Base-by-base conservation (phyloP, 2,113 vertebrate species). In the Serinus canaria region DNA sequence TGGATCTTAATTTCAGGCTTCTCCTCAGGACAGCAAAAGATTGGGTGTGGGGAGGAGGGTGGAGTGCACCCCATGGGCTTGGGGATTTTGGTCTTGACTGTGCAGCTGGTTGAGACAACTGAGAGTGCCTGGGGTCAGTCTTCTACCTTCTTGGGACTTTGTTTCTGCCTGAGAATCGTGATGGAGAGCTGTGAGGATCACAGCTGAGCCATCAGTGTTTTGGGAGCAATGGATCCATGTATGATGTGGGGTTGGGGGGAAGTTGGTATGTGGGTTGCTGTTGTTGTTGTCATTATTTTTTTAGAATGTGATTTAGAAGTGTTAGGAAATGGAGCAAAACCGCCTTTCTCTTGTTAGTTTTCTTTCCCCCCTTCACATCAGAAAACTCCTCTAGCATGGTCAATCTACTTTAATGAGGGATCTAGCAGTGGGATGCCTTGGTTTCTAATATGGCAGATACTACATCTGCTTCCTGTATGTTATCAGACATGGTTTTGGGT, bases 41-140 rank as follows among this genome's bases (percentile, higher is more conserved):
- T 20, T 2, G 23, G 24, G 24, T 33, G 23, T 53, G 37, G 39
- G 39, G 70, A 72, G 66, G 12, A 62, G 72, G 12, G 7, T 55
- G 56, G 11, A 50, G 6, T 24, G 20, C 8, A 13, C 1, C 1
- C 43, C 24, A 1, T 7, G 47, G 35, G 7, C 9, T 15, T 49
- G 46, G 31, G 50, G 59, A 5, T 41, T 84, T 91, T 75, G 50
- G 10, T 70, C 21, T 80, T 87, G 30, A 8, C 50, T 5, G 0
- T 24, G 8, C 5, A 2, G 19, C 14, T 74, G 23, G 8, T n/a
- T 74, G 74, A 72, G 85, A 25, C 10, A 53, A 2, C 25, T 21
- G 59, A 31, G 16, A 37, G 44, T 75, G 30, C 33, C 11, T 33
- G 49, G 66, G 24, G 43, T 72, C 41, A 15, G 1, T 46, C 11